Evolutionary conservation across 2,888 invertebrate species (phyloP), one percentile per base, ranked within the genome.

Genomic region (Torymus aiolomorphi): DNA sequence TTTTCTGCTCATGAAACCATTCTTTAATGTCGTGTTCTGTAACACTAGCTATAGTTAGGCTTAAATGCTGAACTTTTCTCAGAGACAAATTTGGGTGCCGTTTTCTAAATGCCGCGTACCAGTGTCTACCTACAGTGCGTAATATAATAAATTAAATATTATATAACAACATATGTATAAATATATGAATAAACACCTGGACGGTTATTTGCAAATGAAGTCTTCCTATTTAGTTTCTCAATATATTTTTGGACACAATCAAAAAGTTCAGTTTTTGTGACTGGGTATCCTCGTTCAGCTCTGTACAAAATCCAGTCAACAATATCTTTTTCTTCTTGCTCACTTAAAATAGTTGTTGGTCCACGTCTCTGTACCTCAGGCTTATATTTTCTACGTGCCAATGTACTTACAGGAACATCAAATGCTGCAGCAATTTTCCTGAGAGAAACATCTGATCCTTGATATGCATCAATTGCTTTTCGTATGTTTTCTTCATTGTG

Each of bases 1-100:
- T 56, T 69, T 80, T 78, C 5, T 83, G 70, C 77, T 83, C 82
- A 49, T 63, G 52, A 80, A 86, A 86, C 85, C 86, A 87, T 67
- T n/a, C 61, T 70, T 75, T 79, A n/a, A 87, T 81, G 16, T 83
- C 62, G 18, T 84, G 79, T 83, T 85, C 82, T 51, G 84, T 85
- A n/a, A 87, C 86, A 18, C 42, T 56, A 76, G 83, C 84, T 80
- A 85, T 81, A 56, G 69, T 81, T 31, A 52, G 51, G 16, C 76
- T 83, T 57, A 87, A 67, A 77, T 86, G 85, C 84, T 86, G 82
- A 11, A 84, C 80, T n/a, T 76, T 83, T 74, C 84, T 69, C 65
- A 84, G 78, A 20, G 84, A 76, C 2, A 87, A 8, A 42, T 77
- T 73, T 49, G 83, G 82, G 72, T 86, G 85, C 72, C 85, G 80